phyloP scores from a whole-genome alignment of 2,888 invertebrate species.

The Cyaniris semiargus region DNA sequence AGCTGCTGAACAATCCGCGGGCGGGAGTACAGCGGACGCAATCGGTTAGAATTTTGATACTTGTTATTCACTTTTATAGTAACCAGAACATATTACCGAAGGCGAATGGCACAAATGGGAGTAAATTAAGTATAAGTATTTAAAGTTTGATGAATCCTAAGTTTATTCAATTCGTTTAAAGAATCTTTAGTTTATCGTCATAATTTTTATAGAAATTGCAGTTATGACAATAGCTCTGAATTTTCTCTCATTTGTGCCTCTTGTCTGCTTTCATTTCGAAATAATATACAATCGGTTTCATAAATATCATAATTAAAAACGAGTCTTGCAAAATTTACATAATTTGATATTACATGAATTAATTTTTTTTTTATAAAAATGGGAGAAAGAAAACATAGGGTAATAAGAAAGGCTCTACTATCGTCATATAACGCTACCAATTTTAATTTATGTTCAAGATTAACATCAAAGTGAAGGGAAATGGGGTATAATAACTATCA shows the following conservation, averaged over 20 bases:
- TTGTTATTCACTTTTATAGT: background rate
- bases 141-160: background rate
- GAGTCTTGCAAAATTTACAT: background rate
- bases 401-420: too few species aligned
- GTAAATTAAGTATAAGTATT: background rate
- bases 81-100: background rate
- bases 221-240: background rate
- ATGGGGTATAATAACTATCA: too few species aligned
- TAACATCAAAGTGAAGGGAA: too few species aligned
- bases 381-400: too few species aligned
- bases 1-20: conserved; percentile 5
- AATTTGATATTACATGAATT: too few species aligned
- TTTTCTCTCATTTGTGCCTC: background rate
- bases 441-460: too few species aligned
- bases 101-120: background rate
- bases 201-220: background rate
- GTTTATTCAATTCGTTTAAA: background rate
- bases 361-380: too few species aligned
- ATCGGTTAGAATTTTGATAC: background rate
- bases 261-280: background rate
- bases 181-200: background rate
- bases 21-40: conserved; percentile 8
- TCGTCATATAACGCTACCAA: too few species aligned
- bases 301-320: too few species aligned
- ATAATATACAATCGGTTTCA: too few species aligned